Conservation (phyloP, 2,797 vertebrate species). For the Pangasius sanitwongsei region DNA sequence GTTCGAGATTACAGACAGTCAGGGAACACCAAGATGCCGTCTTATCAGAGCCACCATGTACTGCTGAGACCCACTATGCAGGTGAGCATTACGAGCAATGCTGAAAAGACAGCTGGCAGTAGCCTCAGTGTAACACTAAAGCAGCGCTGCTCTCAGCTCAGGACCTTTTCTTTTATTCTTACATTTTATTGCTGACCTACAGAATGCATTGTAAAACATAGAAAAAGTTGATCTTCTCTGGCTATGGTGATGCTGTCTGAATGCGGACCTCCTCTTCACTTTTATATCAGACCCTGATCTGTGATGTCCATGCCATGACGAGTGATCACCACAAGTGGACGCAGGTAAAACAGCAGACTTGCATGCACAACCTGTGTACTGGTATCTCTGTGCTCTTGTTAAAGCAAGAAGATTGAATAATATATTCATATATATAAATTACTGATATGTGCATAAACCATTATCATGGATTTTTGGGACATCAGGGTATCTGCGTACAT, state of each 20-base stretch:
- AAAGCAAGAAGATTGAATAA: neutral
- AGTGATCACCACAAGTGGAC: conserved; percentile 99
- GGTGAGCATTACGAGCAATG: conserved; percentile 67
- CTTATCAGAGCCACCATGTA: conserved; percentile 92
- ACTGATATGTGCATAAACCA: neutral
- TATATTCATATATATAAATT: neutral
- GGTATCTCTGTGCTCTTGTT: neutral
- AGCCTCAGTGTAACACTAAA: neutral
- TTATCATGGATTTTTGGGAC: neutral
- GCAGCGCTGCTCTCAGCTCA: neutral
- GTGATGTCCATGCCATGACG: conserved; percentile 98
- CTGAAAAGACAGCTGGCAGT: neutral
- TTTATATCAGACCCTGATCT: conserved; percentile 81
- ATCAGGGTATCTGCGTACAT: neutral
- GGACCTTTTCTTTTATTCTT: neutral
- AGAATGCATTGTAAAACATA: too few species aligned
- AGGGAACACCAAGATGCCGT: conserved; percentile 89
- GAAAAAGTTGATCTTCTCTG: neutral
- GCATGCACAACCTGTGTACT: neutral
- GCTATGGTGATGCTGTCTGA: neutral
- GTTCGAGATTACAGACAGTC: conserved; percentile 96
- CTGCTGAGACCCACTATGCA: conserved; percentile 97
- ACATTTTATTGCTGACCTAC: neutral
- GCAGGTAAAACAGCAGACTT: conserved; percentile 77
- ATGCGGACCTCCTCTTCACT: neutral